phyloP scores from a whole-genome alignment of 2,113 vertebrate genomes.

The Saccopteryx bilineata region DNA sequence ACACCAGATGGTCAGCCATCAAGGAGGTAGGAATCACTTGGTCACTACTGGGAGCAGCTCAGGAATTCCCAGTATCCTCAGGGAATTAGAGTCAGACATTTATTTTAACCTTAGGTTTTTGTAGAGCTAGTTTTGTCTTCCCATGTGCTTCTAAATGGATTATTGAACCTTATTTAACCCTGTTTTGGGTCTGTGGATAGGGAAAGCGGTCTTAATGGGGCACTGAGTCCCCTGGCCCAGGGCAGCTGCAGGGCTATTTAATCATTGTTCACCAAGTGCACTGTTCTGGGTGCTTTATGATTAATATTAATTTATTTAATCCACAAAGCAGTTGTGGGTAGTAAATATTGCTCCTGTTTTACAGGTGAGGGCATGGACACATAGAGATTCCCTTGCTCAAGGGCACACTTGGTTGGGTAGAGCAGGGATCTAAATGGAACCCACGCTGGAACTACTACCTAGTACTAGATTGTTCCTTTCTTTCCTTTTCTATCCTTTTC shows the following conservation, averaged over 20 bases:
- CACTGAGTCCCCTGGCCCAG: not conserved
- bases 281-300: not conserved
- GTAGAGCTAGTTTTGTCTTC: not conserved
- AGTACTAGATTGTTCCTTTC: not conserved
- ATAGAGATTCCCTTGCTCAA: not conserved
- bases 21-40: not conserved
- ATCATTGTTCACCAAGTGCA: not conserved
- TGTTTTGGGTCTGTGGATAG: not conserved
- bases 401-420: not conserved
- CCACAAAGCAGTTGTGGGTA: not conserved
- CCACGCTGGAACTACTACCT: not conserved
- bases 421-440: not conserved
- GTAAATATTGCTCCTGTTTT: not conserved
- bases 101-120: not conserved
- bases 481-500: not conserved
- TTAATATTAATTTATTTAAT: not conserved
- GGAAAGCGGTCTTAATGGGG: not conserved
- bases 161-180: not conserved
- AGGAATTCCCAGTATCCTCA: not conserved
- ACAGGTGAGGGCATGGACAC: not conserved
- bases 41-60: not conserved
- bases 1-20: not conserved
- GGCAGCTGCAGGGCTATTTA: not conserved
- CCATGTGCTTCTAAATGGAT: not conserved
- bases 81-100: not conserved